Evolutionary conservation across 2,113 vertebrate species (phyloP), one percentile per base, ranked within the genome.

Genomic region (Strix aluco): DNA sequence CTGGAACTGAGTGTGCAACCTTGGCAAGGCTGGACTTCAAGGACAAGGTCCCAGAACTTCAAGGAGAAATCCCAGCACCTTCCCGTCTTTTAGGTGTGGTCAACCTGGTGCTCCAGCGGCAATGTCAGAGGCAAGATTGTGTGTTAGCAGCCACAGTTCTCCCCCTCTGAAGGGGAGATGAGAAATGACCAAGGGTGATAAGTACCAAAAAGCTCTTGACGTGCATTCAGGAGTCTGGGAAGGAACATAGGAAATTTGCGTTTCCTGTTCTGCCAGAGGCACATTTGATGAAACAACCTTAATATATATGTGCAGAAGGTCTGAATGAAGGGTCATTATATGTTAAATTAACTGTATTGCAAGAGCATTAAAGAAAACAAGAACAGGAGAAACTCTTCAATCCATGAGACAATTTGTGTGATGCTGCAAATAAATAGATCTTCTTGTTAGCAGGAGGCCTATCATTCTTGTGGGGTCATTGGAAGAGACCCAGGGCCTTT

Each of bases 311-410:
- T 92, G 91, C 59, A 88, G 89, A 94, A 91, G 27, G 81, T 73
- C 93, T 94, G 93, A 95, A 81, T 70, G 95, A 97, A 94, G 81
- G 88, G 85, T 86, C 87, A 90, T 94, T 96, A 82, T 67, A 9
- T 62, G 87, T 91, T 92, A 82, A 92, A 95, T 96, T 96, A 95
- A 85, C 71, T 94, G 63, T 88, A 91, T 58, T 96, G 54, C 67
- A 63, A 86, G 74, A 82, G n/a, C 81, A 91, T 92, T 90, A 96
- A 91, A 85, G 89, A 95, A 97, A 97, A 95, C 87, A 93, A 86
- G 94, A 95, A 12, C 84, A 96, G 85, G 78, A 92, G 91, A 96
- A 97, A 83, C 74, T 74, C 87, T 81, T 96, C 89, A 94, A 40
- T 86, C 87, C 91, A 47, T 70, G 71, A 95, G 81, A 96, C 67